Evolutionary conservation across 2,113 vertebrate genomes (phyloP).

Genomic region (Corythaixoides concolor): DNA sequence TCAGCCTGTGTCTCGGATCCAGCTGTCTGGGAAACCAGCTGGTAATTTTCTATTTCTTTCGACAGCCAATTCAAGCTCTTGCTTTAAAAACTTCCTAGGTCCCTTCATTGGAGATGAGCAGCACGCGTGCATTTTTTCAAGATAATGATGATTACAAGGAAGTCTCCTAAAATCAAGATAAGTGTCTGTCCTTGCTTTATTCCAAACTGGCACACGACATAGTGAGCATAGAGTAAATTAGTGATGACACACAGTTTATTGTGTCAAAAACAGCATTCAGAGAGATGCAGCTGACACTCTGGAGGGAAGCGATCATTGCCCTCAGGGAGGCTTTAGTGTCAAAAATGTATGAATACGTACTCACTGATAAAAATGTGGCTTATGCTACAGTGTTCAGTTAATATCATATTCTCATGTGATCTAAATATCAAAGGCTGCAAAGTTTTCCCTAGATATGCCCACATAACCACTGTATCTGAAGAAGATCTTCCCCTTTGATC

Average conservation of each 20-base stretch:
- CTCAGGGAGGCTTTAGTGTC: neutral
- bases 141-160: neutral
- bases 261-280: neutral
- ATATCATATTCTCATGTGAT: neutral
- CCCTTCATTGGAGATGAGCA: neutral
- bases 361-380: neutral
- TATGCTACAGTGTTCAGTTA: neutral
- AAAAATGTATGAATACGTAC: neutral
- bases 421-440: neutral
- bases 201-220: neutral
- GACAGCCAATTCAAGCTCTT: neutral
- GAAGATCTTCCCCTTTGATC: neutral
- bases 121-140: neutral
- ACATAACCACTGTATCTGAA: neutral
- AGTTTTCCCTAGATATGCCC: neutral
- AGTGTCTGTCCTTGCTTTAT: neutral
- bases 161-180: neutral
- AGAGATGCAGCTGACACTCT: neutral
- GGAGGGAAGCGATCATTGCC: neutral
- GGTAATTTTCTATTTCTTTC: conserved; percentile 10
- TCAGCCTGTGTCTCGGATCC: neutral
- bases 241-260: neutral
- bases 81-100: neutral
- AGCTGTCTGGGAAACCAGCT: neutral
- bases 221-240: neutral